Evolutionary conservation across 1,140 invertebrate genomes (phyloP).

Genomic region (Asbolus verrucosus): DNA sequence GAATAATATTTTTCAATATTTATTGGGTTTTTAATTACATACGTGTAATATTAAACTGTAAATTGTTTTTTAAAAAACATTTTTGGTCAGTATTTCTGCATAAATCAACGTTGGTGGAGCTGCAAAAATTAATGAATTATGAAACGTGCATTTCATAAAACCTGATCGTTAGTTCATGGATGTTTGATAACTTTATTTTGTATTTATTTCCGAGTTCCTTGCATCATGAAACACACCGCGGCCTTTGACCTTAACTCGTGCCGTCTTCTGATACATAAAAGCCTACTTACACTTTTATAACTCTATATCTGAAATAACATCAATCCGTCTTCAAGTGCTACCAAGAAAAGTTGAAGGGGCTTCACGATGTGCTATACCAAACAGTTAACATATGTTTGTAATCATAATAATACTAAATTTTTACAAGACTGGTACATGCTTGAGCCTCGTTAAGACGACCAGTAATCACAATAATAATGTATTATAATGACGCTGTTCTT

Average conservation of each 20-base stretch:
- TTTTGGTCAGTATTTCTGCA: too few relatives aligned
- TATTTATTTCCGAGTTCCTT: slow-evolving; percentile 17
- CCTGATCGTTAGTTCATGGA: slow-evolving; percentile 15
- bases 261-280: slow-evolving; percentile 31
- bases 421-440: background rate
- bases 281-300: slow-evolving; percentile 28
- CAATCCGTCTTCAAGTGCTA: slow-evolving; percentile 32
- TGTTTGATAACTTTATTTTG: slow-evolving; percentile 31
- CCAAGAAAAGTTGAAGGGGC: slow-evolving; percentile 15
- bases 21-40: too few relatives aligned
- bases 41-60: too few relatives aligned
- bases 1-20: too few relatives aligned
- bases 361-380: background rate
- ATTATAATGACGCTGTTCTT: slow-evolving; percentile 12
- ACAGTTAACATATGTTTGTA: slow-evolving; percentile 12
- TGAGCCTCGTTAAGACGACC: background rate
- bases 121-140: too few relatives aligned
- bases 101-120: too few relatives aligned
- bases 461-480: background rate
- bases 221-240: slow-evolving; percentile 27
- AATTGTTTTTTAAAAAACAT: too few relatives aligned
- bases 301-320: slow-evolving; percentile 29
- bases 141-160: too few relatives aligned
- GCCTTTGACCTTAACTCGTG: slow-evolving; percentile 31
- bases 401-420: slow-evolving; percentile 30